Evolutionary conservation across 92 coral and sea anemone species (phyloP).

Genomic region (Heteractis magnifica): DNA sequence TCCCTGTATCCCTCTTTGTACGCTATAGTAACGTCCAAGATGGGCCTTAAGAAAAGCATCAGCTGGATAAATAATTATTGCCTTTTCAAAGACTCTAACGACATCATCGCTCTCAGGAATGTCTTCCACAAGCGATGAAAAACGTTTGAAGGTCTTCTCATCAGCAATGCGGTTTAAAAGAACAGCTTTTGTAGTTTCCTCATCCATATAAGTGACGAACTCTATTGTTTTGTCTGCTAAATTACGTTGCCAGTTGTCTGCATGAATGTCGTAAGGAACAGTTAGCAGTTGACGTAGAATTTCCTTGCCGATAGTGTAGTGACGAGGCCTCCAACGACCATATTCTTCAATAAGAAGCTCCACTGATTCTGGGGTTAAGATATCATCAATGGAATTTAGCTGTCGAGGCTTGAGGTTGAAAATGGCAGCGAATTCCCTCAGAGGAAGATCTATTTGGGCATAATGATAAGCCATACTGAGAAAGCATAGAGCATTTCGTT

Average conservation of each 20-base stretch:
- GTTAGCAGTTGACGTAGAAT: slow-evolving; percentile 50
- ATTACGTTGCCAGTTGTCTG: slow-evolving; percentile 43
- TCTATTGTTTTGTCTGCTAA: slow-evolving; percentile 50
- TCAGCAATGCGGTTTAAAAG: slow-evolving; percentile 39
- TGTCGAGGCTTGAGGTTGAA: slow-evolving; percentile 31
- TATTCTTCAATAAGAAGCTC: slow-evolving; percentile 60
- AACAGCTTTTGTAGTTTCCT: slow-evolving; percentile 23
- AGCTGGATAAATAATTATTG: slow-evolving; percentile 41
- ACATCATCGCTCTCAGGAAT: slow-evolving; percentile 52
- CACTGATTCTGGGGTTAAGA: slow-evolving; percentile 15
- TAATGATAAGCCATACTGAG: slow-evolving; percentile 62
- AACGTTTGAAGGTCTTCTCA: slow-evolving; percentile 31
- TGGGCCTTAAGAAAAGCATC: slow-evolving; percentile 62
- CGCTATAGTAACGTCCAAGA: slow-evolving; percentile 64
- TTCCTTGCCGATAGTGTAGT: slow-evolving; percentile 37
- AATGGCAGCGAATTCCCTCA: slow-evolving; percentile 26
- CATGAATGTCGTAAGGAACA: slow-evolving; percentile 6
- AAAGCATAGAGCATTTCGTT: slow-evolving; percentile 41
- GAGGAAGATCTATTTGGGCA: slow-evolving; percentile 40
- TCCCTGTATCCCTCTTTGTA: slow-evolving; percentile 30
- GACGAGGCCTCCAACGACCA: slow-evolving; percentile 59
- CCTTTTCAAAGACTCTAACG: slow-evolving; percentile 45
- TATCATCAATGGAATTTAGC: slow-evolving; percentile 17
- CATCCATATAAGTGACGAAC: slow-evolving; percentile 42
- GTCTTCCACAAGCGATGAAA: slow-evolving; percentile 42